Evolutionary conservation across 2,888 invertebrate genomes (phyloP), one percentile per base, ranked within the genome.

Genomic region (Baronia brevicornis): DNA sequence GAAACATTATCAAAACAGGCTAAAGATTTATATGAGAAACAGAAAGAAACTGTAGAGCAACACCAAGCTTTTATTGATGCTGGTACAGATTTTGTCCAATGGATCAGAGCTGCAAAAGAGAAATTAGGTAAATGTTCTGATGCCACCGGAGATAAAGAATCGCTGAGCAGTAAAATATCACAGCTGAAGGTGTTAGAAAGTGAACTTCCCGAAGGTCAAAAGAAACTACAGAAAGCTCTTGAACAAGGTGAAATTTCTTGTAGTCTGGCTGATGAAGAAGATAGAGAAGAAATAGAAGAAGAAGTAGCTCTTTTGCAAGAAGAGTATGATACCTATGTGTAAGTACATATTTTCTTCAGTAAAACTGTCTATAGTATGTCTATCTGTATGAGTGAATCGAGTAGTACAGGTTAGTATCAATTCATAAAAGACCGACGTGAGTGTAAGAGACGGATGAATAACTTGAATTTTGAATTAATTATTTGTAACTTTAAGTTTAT

Each of bases 1-100:
- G 93, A 95, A 72, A 92, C 89, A 10, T 84, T 97, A 10, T 93
- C 93, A 19, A 95, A 95, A 64, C 94, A 95, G 60, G 97, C 97
- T 4, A 92, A 93, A 71, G 94, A 94, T 63, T 78, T 95, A 39
- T 94, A 95, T 56, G 94, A 92, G 15, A 94, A 92, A 58, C 95
- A 95, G 62, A 94, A 92, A 65, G 93, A 93, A 65, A 92, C 94
- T 1, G 95, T 96, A 1, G 95, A 95, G 59, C 92, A 94, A 56
- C 94, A 95, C 67, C 95, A 97, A 74, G 93, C 92, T 1, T 95
- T 97, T 57, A 92, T 96, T 23, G 96, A 97, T 74, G 91, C 94
- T 43, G 95, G 94, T 43, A 92, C 94, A 65, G 95, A 96, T 51
- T 96, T 97, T 64, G 90, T 93, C 47, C 92, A 94, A 56, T 98